These are phyloP conservation scores for Metallyticus violacea DNA, from an alignment of 2,888 invertebrate species.

Conservation along the genomic window DNA sequence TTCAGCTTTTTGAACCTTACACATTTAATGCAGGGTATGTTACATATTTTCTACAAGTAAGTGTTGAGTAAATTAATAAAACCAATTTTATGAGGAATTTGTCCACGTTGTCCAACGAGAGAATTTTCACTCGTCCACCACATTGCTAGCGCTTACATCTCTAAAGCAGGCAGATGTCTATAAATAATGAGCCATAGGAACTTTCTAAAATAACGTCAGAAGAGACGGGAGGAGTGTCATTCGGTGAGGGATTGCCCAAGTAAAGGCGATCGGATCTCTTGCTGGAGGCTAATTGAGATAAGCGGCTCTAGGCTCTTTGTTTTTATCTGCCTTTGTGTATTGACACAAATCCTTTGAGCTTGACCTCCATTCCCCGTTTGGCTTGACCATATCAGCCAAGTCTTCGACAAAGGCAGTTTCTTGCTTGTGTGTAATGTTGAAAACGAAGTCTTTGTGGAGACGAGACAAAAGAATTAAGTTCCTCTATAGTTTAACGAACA, in stretches of 20 bases:
- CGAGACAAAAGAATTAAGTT: not conserved
- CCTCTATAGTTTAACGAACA: not conserved
- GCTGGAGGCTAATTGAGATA: conserved; percentile 1
- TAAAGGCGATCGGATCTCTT: not conserved
- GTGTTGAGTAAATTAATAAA: no score
- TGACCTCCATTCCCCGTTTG: not conserved
- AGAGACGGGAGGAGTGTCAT: not conserved
- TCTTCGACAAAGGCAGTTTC: not conserved
- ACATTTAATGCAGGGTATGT: no score
- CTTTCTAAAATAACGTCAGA: not conserved
- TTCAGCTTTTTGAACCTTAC: no score
- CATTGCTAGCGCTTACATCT: not conserved
- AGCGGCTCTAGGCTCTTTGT: not conserved
- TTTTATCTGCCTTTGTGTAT: not conserved
- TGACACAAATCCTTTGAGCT: conserved; percentile 1
- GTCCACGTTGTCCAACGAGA: no score
- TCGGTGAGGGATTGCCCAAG: not conserved
- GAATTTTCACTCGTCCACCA: not conserved
- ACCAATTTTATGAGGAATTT: no score
- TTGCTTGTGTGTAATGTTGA: not conserved
- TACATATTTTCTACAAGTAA: no score
- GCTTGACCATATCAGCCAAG: not conserved
- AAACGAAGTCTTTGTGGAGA: not conserved
- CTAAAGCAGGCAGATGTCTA: not conserved
- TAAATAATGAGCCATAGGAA: not conserved